These are phyloP conservation scores for Cyphomyrus discorhynchus DNA, from an alignment of 2,113 vertebrate species.

Conservation along the genomic window DNA sequence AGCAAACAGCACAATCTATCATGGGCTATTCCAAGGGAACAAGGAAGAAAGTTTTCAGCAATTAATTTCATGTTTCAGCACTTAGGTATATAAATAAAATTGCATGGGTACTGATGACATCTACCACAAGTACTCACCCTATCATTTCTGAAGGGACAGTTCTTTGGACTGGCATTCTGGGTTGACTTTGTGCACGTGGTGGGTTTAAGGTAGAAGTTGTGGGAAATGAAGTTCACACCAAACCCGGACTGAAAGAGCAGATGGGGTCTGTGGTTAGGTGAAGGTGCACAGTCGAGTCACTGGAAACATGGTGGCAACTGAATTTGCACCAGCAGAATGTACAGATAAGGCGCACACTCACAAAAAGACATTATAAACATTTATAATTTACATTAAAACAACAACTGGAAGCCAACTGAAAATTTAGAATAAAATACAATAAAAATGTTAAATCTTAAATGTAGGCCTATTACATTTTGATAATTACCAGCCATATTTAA, in stretches of 20 bases:
- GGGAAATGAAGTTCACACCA: conserved; percentile 47
- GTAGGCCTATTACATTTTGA: not conserved
- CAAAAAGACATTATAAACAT: not conserved
- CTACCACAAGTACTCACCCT: conserved; percentile 41
- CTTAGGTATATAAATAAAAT: not conserved
- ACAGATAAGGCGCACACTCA: not conserved
- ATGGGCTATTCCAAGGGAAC: conserved; percentile 49
- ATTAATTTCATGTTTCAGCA: not conserved
- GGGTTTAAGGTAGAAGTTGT: conserved; percentile 58
- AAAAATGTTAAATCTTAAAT: not conserved
- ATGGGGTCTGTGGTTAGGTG: not conserved
- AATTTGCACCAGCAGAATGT: not conserved
- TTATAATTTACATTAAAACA: not conserved
- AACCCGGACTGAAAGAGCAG: conserved; percentile 50
- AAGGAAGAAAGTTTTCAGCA: conserved; percentile 14
- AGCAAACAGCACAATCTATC: conserved; percentile 60
- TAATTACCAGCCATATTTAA: not conserved
- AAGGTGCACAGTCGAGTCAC: not conserved
- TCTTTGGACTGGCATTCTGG: conserved; percentile 1
- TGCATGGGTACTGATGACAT: not conserved
- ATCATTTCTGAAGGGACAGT: conserved; percentile 54
- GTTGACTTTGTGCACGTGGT: conserved; percentile 52
- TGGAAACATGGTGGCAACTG: not conserved
- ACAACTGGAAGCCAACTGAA: not conserved
- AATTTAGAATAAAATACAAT: not conserved